Conservation (phyloP, 2,113 vertebrate genomes). For the Excalfactoria chinensis region DNA sequence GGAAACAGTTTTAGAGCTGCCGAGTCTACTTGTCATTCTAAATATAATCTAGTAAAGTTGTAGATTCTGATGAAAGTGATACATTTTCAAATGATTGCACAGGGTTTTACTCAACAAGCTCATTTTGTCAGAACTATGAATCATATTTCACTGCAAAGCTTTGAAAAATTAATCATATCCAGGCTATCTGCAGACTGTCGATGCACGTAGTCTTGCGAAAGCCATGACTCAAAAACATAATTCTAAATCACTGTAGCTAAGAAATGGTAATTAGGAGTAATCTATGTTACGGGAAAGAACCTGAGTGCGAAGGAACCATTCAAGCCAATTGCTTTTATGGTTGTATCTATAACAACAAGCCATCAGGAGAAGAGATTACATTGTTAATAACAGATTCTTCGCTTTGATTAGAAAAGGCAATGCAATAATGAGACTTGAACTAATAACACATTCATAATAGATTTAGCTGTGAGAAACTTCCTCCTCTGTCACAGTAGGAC, state of each 20-base stretch:
- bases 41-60: neutral
- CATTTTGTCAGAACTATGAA: conserved; percentile 11
- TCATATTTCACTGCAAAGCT: neutral
- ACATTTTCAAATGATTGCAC: conserved; percentile 8
- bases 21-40: neutral
- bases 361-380: neutral
- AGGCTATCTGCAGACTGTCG: neutral
- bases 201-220: neutral
- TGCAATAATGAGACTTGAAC: neutral
- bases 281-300: neutral
- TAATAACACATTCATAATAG: neutral
- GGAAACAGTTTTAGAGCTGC: neutral
- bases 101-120: neutral
- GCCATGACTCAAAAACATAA: neutral
- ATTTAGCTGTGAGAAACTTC: conserved; percentile 18
- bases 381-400: neutral
- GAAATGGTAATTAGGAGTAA: conserved; percentile 20
- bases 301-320: neutral
- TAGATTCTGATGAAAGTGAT: conserved; percentile 9
- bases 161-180: conserved; percentile 40
- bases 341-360: neutral
- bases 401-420: conserved; percentile 29
- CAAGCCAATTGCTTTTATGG: conserved; percentile 12
- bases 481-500: neutral
- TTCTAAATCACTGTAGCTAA: conserved; percentile 1